A percentile compares a stretch with the other conserved stretches of the same genome.
These are phyloP conservation scores for Clarias platycephalus DNA, from an alignment of 2,797 vertebrate species.

Conservation along the genomic window DNA sequence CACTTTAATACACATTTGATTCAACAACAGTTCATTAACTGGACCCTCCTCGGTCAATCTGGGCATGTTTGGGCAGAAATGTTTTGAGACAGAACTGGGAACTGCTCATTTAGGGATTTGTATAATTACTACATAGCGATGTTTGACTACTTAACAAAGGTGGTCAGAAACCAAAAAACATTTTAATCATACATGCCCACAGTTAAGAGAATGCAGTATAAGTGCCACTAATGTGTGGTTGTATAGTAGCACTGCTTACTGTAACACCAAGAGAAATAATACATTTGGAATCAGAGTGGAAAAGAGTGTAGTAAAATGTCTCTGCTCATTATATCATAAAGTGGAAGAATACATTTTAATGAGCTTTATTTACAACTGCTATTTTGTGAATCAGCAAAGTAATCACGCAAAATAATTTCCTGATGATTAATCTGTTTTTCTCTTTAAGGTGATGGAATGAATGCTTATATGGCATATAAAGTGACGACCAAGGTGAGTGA, in stretches of 20 bases:
- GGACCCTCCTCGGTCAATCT: neutral
- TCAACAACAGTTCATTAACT: neutral
- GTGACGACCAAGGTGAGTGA: conserved; percentile 88
- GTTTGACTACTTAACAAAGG: neutral
- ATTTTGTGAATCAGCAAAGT: neutral
- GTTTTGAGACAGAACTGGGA: neutral
- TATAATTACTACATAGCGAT: neutral
- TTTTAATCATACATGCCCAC: neutral
- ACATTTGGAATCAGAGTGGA: neutral
- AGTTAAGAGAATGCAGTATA: neutral
- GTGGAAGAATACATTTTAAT: neutral
- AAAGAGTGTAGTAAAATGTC: neutral
- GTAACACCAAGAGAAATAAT: neutral
- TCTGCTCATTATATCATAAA: neutral
- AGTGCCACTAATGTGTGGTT: neutral
- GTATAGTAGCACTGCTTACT: neutral
- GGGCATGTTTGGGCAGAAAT: neutral
- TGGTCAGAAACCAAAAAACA: neutral
- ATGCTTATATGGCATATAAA: conserved; percentile 97
- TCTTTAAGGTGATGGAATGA: conserved; percentile 91
- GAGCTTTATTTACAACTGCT: neutral
- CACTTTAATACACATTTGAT: neutral
- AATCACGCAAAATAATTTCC: neutral
- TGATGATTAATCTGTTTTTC: conserved; percentile 29
- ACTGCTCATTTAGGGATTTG: conserved; percentile 21